These are phyloP conservation scores for Anhinga anhinga DNA, from an alignment of 2,113 vertebrate species.

Conservation along the genomic window DNA sequence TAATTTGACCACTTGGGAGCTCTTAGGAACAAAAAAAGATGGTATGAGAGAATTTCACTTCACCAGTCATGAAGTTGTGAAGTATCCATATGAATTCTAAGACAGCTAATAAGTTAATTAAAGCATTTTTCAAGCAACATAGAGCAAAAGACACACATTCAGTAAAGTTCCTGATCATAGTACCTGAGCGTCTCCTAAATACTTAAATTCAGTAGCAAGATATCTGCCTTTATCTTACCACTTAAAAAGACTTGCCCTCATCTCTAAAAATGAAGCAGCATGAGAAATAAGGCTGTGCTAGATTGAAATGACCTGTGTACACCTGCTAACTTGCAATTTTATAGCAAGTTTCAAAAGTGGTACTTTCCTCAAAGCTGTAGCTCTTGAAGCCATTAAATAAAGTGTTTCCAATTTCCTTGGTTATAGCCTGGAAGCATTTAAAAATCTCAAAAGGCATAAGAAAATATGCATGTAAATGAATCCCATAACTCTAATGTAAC, in stretches of 20 bases:
- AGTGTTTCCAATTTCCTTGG: not conserved
- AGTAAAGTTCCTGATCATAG: not conserved
- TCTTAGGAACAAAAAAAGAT: not conserved
- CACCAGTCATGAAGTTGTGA: not conserved
- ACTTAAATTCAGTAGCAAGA: not conserved
- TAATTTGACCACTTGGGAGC: not conserved
- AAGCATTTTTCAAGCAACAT: not conserved
- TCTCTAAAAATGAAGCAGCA: not conserved
- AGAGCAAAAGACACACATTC: not conserved
- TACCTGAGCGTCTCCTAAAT: not conserved
- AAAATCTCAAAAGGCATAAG: not conserved
- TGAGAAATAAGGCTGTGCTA: not conserved
- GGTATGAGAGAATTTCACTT: not conserved
- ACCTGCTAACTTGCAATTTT: not conserved
- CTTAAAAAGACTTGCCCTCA: not conserved
- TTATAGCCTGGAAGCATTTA: not conserved
- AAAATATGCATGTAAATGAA: not conserved
- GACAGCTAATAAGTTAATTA: not conserved
- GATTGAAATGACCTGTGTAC: not conserved
- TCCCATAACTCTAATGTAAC: not conserved
- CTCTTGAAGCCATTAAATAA: not conserved
- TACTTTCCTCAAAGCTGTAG: not conserved
- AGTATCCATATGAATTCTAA: not conserved
- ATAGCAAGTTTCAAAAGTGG: not conserved
- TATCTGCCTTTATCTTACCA: not conserved